Base-by-base conservation (phyloP, 1,140 invertebrate genomes). In the Heliconius eleuchia region DNA sequence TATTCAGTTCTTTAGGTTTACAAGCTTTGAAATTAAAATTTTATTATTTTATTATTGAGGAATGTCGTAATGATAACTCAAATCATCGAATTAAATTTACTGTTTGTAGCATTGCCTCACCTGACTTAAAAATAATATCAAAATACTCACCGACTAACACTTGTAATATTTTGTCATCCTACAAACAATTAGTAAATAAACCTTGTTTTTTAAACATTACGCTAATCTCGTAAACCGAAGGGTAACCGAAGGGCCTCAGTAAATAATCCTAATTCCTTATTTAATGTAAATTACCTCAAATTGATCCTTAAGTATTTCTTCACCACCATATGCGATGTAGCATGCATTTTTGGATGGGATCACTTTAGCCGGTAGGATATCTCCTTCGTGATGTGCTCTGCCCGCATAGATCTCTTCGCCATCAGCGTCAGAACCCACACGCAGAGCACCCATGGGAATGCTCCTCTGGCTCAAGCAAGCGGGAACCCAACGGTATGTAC, bases 361-460 rank as follows among this genome's bases (percentile, higher is more conserved):
- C 7, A 98, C 95, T 93, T 98, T 98, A 0, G 97, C 97, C 18
- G 97, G 97, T 16, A 98, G 82, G 85, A 97, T 94, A 85, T 97
- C 97, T 2, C 96, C 97, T 76, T 96, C 95, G 86, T 97, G 96
- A 70, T 92, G 96, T 1, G 96, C 96, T 75, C 97, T 95, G 2
- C 97, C 97, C 6, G 97, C 96, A 85, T 96, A 98, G 74, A 98
- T 97, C 55, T 95, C 92, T 1, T 95, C 94, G n/a, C 97, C 97
- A 85, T 97, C 97, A 7, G 91, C 84, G 84, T 98, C 97, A 6
- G 95, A 94, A 8, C 97, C 97, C 13, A 96, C 97, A 1, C 89
- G 84, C 8, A 98, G 95, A 7, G 97, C 97, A 46, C 92, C 92
- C 30, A 92, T 92, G 3, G 93, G 89, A 75, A 91, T 92, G 84